A percentile compares a stretch with the other conserved stretches of the same genome.
Evolutionary conservation across 1,140 invertebrate genomes (phyloP).

Genomic region (Trichogramma pretiosum): DNA sequence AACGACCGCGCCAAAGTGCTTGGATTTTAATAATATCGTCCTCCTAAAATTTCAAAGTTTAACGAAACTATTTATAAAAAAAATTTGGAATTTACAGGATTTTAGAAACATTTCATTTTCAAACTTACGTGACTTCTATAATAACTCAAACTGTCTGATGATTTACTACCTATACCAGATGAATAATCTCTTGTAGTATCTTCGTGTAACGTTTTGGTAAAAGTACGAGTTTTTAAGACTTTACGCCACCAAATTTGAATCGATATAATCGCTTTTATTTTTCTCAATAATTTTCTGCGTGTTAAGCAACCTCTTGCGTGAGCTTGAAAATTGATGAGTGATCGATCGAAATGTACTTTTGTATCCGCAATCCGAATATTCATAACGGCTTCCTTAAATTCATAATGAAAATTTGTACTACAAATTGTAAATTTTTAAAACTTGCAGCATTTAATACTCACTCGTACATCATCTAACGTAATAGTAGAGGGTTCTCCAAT

Average conservation of each 20-base stretch:
- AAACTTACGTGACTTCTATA: not conserved
- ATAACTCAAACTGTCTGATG: not conserved
- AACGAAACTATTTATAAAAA: not conserved
- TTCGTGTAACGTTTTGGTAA: too few species aligned
- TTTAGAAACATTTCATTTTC: not conserved
- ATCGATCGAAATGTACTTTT: slow-evolving; percentile 25
- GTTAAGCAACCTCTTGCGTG: slow-evolving; percentile 54
- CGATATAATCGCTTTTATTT: too few species aligned
- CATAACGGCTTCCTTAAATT: too few species aligned
- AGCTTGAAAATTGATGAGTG: slow-evolving; percentile 53
- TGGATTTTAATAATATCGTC: slow-evolving; percentile 57
- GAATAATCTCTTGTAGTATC: too few species aligned
- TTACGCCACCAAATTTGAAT: too few species aligned
- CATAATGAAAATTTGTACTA: slow-evolving; percentile 44
- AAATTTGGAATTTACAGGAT: not conserved
- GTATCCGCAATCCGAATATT: too few species aligned
- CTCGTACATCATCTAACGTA: slow-evolving; percentile 33
- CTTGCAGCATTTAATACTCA: too few species aligned
- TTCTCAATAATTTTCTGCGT: slow-evolving; percentile 42
- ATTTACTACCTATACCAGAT: too few species aligned
- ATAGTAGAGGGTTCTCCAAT: slow-evolving; percentile 28
- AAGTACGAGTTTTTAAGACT: too few species aligned
- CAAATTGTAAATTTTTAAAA: slow-evolving; percentile 21
- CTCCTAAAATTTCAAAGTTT: slow-evolving; percentile 36
- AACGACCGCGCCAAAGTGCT: slow-evolving; percentile 55